Conservation (phyloP, 2,113 vertebrate genomes). For the Zonotrichia leucophrys region DNA sequence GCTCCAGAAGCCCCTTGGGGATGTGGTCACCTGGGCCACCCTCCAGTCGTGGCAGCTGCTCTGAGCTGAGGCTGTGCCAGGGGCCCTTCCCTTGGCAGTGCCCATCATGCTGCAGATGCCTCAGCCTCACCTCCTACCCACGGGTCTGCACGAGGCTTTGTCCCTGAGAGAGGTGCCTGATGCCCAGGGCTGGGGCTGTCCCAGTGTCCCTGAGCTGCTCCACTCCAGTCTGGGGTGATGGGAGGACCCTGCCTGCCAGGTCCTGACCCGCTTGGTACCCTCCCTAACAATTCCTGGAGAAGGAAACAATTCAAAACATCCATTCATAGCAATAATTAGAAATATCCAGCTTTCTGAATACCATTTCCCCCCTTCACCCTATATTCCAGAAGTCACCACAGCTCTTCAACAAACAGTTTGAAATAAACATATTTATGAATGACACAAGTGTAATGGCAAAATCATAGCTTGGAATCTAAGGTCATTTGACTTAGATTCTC, state of each 20-base stretch:
- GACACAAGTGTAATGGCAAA: not conserved
- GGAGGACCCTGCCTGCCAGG: not conserved
- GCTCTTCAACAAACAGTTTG: not conserved
- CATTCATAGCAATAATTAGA: not conserved
- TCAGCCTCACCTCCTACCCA: not conserved
- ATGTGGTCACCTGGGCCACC: no score
- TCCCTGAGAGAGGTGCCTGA: accelerated
- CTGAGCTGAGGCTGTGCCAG: accelerated
- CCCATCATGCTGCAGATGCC: accelerated
- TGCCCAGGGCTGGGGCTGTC: no score
- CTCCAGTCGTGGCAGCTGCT: not conserved
- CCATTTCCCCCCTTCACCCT: not conserved
- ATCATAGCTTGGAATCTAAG: not conserved
- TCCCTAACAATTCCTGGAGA: not conserved
- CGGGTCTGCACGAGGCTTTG: accelerated
- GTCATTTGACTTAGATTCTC: not conserved
- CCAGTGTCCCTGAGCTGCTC: accelerated
- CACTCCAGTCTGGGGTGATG: not conserved
- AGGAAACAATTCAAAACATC: not conserved
- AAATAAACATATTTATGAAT: not conserved
- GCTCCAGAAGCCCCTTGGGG: accelerated
- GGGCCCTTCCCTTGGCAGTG: no score
- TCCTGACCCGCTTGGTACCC: not conserved
- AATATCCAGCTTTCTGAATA: not conserved
- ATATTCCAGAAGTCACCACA: not conserved